phyloP scores from a whole-genome alignment of 1,140 invertebrate genomes.

The Heliconius hewitsoni region DNA sequence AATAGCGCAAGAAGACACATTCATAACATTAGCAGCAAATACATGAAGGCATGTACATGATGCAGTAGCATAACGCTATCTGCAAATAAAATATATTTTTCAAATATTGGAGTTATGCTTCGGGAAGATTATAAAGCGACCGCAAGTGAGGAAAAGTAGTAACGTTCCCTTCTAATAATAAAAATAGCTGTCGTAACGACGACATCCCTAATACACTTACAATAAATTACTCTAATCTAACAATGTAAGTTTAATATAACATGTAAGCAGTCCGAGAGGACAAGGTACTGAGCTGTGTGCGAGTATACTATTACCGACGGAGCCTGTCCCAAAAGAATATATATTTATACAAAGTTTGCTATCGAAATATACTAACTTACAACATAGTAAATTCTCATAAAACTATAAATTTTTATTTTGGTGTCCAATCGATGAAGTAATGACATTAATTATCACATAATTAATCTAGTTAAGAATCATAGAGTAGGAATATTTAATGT shows the following conservation, averaged over 20 bases:
- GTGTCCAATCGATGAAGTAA: conserved; percentile 46
- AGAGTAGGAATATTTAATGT: conserved; percentile 4
- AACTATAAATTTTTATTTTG: conserved; percentile 61
- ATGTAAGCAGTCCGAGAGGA: conserved; percentile 70
- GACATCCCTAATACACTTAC: conserved; percentile 74
- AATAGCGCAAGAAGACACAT: conserved; percentile 51
- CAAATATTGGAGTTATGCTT: conserved; percentile 41
- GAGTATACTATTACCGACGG: conserved; percentile 58
- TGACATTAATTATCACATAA: conserved; percentile 12
- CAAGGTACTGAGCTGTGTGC: conserved; percentile 75
- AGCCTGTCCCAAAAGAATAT: conserved; percentile 49
- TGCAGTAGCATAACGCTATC: conserved; percentile 40
- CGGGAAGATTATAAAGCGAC: conserved; percentile 67
- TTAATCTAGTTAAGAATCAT: neutral
- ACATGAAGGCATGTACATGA: conserved; percentile 21
- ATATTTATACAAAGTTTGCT: conserved; percentile 53
- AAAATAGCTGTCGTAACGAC: conserved; percentile 52
- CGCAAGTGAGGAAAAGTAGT: conserved; percentile 61
- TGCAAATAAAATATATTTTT: conserved; percentile 24
- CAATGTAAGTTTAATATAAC: conserved; percentile 65
- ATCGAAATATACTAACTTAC: conserved; percentile 51
- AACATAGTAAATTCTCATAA: conserved; percentile 58
- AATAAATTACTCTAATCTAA: conserved; percentile 79
- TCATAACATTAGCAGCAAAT: conserved; percentile 38
- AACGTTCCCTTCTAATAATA: conserved; percentile 36